Evolutionary conservation across 2,797 vertebrate genomes (phyloP).

Genomic region (Corythornis leucogaster): DNA sequence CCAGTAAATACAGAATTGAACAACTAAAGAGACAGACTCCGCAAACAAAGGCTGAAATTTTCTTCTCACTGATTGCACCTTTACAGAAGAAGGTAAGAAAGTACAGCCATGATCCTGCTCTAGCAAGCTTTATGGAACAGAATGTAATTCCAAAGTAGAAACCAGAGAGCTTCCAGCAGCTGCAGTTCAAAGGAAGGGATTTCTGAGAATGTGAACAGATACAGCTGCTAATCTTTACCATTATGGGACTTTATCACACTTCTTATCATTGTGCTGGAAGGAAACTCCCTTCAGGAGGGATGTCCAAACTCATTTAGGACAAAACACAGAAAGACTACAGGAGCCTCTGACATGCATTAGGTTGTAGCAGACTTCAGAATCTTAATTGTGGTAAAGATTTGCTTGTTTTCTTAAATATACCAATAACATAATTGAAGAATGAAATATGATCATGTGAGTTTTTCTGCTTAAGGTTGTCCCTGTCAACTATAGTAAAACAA

Average conservation of each 20-base stretch:
- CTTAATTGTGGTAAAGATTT: background rate
- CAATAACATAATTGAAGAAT: background rate
- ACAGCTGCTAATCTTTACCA: background rate
- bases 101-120: accelerated
- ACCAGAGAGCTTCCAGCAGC: background rate
- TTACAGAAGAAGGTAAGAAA: background rate
- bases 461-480: background rate
- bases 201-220: background rate
- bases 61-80: background rate
- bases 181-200: background rate
- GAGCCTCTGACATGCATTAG: background rate
- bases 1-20: background rate
- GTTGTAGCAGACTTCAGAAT: background rate
- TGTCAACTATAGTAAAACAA: background rate
- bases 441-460: background rate
- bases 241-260: background rate
- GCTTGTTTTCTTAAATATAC: background rate
- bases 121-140: background rate
- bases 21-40: background rate
- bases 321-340: background rate
- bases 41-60: background rate
- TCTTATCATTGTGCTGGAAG: background rate
- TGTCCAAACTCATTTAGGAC: background rate
- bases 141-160: background rate
- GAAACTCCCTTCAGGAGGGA: background rate